Evolutionary conservation across 2,797 vertebrate species (phyloP).

Genomic region (Notamacropus eugenii): DNA sequence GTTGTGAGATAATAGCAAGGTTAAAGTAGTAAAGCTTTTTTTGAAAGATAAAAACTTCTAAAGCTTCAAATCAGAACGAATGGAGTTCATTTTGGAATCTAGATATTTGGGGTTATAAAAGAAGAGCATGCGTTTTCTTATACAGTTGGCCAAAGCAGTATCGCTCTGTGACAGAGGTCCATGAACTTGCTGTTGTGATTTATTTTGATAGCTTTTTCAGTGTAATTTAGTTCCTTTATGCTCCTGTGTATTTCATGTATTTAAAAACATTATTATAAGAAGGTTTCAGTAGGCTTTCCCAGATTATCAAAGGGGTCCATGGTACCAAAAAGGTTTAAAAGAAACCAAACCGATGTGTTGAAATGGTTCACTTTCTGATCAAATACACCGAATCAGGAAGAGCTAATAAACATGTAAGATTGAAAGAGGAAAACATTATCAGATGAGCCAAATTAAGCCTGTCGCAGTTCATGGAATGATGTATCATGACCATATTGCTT

Average conservation of each 20-base stretch:
- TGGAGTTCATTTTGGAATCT: neutral
- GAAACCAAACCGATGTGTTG: neutral
- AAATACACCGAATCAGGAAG: neutral
- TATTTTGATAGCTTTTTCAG: neutral
- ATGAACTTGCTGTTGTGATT: neutral
- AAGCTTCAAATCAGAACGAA: neutral
- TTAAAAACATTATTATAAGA: neutral
- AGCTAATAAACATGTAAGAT: neutral
- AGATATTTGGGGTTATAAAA: neutral
- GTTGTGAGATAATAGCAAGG: neutral
- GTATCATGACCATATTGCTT: neutral
- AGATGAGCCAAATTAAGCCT: neutral
- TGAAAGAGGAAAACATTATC: neutral
- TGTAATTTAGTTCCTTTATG: neutral
- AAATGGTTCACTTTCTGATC: neutral
- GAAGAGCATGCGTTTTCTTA: neutral
- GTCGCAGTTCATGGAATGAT: neutral
- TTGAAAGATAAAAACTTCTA: neutral
- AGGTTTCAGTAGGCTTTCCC: neutral
- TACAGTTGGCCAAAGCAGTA: too few relatives aligned
- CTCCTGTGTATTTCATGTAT: neutral
- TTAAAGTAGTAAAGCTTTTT: too few relatives aligned
- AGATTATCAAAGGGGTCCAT: neutral
- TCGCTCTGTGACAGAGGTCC: too few relatives aligned
- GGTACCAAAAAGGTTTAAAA: neutral